Base-by-base conservation (phyloP, 2,888 invertebrate species). In the Agriotes lineatus region DNA sequence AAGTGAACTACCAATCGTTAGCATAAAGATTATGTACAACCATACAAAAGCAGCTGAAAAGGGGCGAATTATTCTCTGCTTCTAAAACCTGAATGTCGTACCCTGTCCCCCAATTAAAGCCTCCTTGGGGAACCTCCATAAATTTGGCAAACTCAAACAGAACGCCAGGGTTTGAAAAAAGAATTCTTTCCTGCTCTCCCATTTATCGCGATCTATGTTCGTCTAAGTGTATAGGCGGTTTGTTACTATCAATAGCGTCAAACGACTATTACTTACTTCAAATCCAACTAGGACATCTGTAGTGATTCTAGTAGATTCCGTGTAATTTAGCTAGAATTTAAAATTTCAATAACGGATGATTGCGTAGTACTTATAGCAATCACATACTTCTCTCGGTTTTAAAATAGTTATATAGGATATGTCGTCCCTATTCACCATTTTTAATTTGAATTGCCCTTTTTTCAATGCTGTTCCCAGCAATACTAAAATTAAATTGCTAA, bases 71-170 rank as follows among this genome's bases (percentile, higher is more conserved):
- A n/a, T n/a, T n/a, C n/a, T n/a, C n/a, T n/a, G n/a, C n/a, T n/a
- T n/a, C n/a, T n/a, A n/a, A n/a, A n/a, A n/a, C 39, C 30, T 59
- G 39, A 5, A 37, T 35, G 5, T 54, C 25, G 25, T 57, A 74
- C 74, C 72, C 22, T 74, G 65, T 54, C 74, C 74, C 20, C 54
- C 45, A 1, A 58, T 39, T 7, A 69, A 62, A 20, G 70, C 67
- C 52, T 70, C 62, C 25, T 62, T 37, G 1, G 74, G 74, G 54
- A 74, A 72, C 42, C 72, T 67, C 72, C 72, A 74, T n/a, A 74
- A 61, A 37, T 72, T 74, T 6, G 62, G 65, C 12, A 72, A 62
- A 37, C 71, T 70, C 33, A 74, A 44, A 61, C 69, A 70, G 61
- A 72, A 72, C 10, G 65, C 44, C 20, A 74, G 16, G 25, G 69